A percentile compares a stretch with the other conserved stretches of the same genome.
Evolutionary conservation across 2,797 vertebrate genomes (phyloP).

Genomic region (Nothura maculosa): DNA sequence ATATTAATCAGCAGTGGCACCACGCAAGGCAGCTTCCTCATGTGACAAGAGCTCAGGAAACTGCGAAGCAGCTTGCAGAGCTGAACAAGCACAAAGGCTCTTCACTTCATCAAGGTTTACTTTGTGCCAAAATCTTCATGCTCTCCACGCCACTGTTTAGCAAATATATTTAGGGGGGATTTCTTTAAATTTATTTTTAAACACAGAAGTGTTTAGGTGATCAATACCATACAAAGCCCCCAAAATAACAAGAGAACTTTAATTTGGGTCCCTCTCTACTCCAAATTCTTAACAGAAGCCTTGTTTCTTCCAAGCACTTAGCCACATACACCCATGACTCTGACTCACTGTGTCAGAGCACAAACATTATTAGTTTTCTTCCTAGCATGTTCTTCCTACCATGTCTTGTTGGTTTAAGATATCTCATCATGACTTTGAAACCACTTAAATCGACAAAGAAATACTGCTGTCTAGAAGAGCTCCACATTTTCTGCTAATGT

Average conservation of each 20-base stretch:
- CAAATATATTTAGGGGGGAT: neutral
- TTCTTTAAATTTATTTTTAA: neutral
- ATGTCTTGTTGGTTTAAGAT: neutral
- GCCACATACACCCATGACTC: conserved; percentile 2
- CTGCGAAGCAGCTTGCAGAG: neutral
- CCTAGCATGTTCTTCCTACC: neutral
- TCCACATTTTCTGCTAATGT: neutral
- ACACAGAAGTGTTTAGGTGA: neutral
- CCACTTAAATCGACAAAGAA: neutral
- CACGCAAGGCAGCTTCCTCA: neutral
- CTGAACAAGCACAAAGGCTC: neutral
- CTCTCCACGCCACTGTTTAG: neutral
- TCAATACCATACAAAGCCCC: neutral
- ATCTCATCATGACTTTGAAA: neutral
- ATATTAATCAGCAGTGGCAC: neutral
- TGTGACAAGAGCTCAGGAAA: neutral
- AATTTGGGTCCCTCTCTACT: neutral
- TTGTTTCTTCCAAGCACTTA: neutral
- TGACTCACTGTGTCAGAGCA: conserved; percentile 33
- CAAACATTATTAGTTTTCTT: neutral
- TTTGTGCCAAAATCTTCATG: neutral
- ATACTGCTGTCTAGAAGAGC: neutral
- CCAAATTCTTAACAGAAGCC: neutral
- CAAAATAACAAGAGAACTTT: neutral
- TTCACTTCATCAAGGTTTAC: neutral